Percentiles rank a stretch among this genome's conserved stretches.
phyloP scores from a whole-genome alignment of 2,113 vertebrate species.

The Cryptotis parvus region DNA sequence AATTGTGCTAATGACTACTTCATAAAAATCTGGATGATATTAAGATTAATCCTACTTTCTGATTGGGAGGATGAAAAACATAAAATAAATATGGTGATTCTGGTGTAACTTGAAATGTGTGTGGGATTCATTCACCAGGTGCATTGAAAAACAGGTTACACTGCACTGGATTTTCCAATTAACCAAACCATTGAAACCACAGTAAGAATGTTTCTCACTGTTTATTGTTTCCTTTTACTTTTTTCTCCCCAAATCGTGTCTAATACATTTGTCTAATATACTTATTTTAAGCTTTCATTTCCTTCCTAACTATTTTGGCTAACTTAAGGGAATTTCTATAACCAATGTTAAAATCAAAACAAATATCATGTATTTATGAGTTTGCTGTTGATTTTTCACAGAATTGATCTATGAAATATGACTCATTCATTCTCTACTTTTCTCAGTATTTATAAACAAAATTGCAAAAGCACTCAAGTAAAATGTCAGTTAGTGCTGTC shows the following conservation, averaged over 20 bases:
- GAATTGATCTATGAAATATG: conserved; percentile 2
- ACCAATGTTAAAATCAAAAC: conserved; percentile 16
- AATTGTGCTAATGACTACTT: conserved; percentile 41
- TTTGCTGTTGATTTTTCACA: conserved; percentile 17
- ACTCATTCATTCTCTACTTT: not conserved
- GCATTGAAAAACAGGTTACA: conserved; percentile 42
- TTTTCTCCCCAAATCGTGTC: not conserved
- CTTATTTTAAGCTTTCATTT: not conserved
- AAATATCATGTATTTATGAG: not conserved
- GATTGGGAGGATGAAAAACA: not conserved
- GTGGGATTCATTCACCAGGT: conserved; percentile 15
- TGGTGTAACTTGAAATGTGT: conserved; percentile 1
- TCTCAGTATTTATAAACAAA: not conserved
- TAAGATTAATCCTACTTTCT: not conserved
- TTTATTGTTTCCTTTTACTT: conserved; percentile 29
- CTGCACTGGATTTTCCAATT: not conserved
- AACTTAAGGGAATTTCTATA: not conserved
- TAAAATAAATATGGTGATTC: not conserved
- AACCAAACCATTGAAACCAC: conserved; percentile 25
- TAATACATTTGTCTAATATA: not conserved
- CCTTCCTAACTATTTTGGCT: conserved; percentile 52
- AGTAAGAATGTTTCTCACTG: not conserved
- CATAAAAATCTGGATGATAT: not conserved
- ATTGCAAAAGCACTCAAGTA: not conserved
- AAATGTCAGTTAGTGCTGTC: not conserved